Evolutionary conservation across 1,140 invertebrate species (phyloP).

Genomic region (Megathymus violae): DNA sequence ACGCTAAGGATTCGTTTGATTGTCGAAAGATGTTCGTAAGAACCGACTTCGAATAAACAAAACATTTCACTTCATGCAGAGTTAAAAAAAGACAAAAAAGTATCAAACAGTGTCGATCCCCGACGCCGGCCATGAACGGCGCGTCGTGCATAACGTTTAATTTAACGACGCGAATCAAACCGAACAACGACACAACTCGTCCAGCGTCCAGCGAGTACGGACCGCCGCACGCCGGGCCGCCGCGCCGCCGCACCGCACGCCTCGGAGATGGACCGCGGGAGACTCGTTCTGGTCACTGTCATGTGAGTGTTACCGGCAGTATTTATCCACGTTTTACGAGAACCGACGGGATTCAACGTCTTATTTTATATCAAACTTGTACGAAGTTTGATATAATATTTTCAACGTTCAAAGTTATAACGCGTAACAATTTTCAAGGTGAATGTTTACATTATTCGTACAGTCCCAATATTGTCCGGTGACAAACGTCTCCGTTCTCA

Average conservation of each 20-base stretch:
- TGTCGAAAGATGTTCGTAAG: no score
- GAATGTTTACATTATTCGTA: no score
- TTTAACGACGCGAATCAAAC: constrained; percentile 30
- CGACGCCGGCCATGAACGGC: constrained; percentile 38
- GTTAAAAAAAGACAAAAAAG: constrained; percentile 15
- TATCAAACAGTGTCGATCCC: constrained; percentile 34
- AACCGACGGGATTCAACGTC: no score
- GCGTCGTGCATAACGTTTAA: constrained; percentile 36
- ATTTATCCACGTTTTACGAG: neutral
- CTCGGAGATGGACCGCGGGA: neutral
- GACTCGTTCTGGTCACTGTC: constrained; percentile 20
- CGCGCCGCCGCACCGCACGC: neutral
- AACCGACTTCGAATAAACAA: no score
- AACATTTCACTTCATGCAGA: no score
- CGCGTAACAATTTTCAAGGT: no score
- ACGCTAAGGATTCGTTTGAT: no score
- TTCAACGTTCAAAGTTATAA: no score
- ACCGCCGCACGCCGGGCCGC: neutral
- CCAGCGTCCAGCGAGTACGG: neutral
- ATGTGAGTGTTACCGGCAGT: constrained; percentile 15
- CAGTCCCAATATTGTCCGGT: no score
- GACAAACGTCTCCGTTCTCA: no score
- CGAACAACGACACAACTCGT: neutral
- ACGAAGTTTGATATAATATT: no score
- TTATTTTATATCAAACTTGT: neutral